Evolutionary conservation across 1,140 invertebrate species (phyloP), one percentile per base, ranked within the genome.

Genomic region (Drosophila pseudoobscura): DNA sequence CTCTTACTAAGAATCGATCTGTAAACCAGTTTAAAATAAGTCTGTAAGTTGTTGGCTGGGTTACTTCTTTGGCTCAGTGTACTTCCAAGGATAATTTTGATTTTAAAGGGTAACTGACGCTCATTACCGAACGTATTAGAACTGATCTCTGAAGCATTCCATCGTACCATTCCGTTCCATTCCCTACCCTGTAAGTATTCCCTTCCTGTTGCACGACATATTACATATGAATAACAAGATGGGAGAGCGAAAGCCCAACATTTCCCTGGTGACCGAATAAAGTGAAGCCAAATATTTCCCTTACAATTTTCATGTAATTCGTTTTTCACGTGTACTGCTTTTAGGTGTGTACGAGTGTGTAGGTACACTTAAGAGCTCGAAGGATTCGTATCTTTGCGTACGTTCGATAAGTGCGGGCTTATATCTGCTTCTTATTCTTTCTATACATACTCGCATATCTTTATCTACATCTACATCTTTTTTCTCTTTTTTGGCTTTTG

Each of bases 271-370:
- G 73, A 51, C 72, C 31, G 60, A 24, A 44, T 46, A 64, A 64
- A 61, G 60, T 58, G 62, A 75, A 78, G 74, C 80, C 83, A 70
- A 59, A 80, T 52, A 84, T 76, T 75, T 72, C 80, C 43, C 79
- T 55, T 26, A 66, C 68, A 74, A 74, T 84, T 57, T 75, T 68
- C 68, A 53, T 66, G 61, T 70, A 80, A 87, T 88, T 88, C 82
- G 78, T 71, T 82, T 87, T 88, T 44, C 62, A 77, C 61, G 24
- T 78, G 62, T 61, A 17, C 35, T 56, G 44, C 4, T 24, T 20
- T 15, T 29, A 2, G 8, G 9, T 11, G 11, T 0, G 9, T 11
- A 35, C 9, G 1, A 20, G 20, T 1, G 1, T 31, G 6, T 31
- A 1, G 29, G 29, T 45, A 59, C 20, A 24, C 29, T 60, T 17